Evolutionary conservation across 2,888 invertebrate genomes (phyloP).

Genomic region (Lamellibrachia satsuma): DNA sequence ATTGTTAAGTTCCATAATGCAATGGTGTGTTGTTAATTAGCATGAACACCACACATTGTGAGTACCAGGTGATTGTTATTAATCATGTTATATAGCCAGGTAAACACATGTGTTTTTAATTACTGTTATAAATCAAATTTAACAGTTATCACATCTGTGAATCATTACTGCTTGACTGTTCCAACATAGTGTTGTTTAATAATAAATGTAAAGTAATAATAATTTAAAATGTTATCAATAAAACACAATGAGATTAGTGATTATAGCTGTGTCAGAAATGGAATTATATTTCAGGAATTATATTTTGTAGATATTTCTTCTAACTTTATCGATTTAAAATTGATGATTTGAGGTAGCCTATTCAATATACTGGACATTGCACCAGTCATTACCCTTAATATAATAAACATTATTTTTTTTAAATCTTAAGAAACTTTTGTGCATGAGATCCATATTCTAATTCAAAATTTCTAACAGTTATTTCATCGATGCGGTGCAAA

Average conservation of each 20-base stretch:
- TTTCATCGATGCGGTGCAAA: too few species aligned
- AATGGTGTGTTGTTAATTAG: not conserved
- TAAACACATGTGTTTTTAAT: constrained; percentile 7
- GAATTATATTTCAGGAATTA: not conserved
- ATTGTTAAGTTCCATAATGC: not conserved
- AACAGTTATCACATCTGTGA: not conserved
- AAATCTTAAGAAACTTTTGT: too few species aligned
- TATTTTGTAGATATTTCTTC: too few species aligned
- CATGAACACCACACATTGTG: not conserved
- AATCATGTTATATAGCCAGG: not conserved
- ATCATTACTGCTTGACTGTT: not conserved
- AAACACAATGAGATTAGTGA: not conserved
- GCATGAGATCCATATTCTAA: too few species aligned
- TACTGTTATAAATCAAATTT: not conserved
- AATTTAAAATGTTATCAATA: not conserved
- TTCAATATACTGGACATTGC: too few species aligned
- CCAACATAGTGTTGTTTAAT: not conserved
- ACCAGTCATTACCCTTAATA: too few species aligned
- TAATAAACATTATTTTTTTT: too few species aligned
- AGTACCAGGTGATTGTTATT: not conserved
- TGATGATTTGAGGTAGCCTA: too few species aligned
- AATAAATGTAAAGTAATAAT: not conserved
- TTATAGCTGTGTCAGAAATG: not conserved
- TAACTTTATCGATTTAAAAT: too few species aligned
- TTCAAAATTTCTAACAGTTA: too few species aligned